These are phyloP conservation scores for Epiblema foenella DNA, from an alignment of 2,888 invertebrate species.

Conservation along the genomic window DNA sequence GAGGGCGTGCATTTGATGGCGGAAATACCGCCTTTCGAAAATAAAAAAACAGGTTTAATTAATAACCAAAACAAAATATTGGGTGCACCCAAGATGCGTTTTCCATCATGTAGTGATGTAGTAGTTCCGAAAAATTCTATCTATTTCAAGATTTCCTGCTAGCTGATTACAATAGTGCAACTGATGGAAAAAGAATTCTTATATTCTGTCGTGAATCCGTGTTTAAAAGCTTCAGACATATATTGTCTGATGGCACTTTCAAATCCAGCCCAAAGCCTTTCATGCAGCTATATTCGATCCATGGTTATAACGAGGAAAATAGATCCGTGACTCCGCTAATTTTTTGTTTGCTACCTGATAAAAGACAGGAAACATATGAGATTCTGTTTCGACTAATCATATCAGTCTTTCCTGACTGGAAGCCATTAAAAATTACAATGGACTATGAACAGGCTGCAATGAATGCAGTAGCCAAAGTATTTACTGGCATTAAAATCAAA, in stretches of 20 bases:
- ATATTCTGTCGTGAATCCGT: conserved; percentile 9
- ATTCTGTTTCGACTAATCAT: conserved; percentile 12
- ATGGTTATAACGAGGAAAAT: conserved; percentile 13
- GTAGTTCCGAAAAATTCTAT: neutral
- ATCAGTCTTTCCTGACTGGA: conserved; percentile 16
- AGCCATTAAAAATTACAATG: conserved; percentile 14
- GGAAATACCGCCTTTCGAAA: neutral
- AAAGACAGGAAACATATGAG: conserved; percentile 13
- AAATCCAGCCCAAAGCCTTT: conserved; percentile 13
- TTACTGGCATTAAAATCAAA: conserved; percentile 7
- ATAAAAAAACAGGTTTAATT: neutral
- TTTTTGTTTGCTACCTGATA: conserved; percentile 16
- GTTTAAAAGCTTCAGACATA: neutral
- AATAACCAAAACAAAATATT: conserved; percentile 2
- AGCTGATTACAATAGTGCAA: conserved; percentile 13
- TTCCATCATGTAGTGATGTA: neutral
- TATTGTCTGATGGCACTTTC: conserved; percentile 16
- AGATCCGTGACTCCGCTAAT: conserved; percentile 16
- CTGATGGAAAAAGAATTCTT: conserved; percentile 11
- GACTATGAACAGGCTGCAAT: conserved; percentile 18
- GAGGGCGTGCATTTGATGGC: conserved; percentile 5
- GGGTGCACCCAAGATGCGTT: neutral
- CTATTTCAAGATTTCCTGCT: neutral
- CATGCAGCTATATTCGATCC: conserved; percentile 16
- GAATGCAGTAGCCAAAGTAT: conserved; percentile 16